A percentile compares a stretch with the other conserved stretches of the same genome.
phyloP scores from a whole-genome alignment of 2,113 vertebrate genomes.

The Microcebus murinus region DNA sequence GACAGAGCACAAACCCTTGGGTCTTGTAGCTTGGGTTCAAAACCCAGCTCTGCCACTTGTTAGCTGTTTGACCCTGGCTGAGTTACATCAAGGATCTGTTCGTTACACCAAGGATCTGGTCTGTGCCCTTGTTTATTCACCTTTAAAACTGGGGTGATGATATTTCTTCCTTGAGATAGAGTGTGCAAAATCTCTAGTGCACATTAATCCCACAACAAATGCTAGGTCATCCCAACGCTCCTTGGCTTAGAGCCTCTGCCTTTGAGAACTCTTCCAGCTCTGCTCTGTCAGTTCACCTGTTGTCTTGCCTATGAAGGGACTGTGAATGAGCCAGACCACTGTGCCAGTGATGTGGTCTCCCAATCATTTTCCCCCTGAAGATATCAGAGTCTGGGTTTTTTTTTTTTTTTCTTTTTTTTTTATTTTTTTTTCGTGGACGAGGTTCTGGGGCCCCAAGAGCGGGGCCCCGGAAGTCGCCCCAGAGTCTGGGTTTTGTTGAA shows the following conservation, averaged over 20 bases:
- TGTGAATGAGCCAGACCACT: background rate
- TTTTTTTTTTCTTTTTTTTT: too few relatives aligned
- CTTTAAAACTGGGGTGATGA: background rate
- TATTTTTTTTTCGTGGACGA: too few relatives aligned
- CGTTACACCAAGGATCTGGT: background rate
- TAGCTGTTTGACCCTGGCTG: background rate
- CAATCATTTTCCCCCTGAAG: constrained; percentile 2
- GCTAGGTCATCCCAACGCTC: background rate
- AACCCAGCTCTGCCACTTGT: background rate
- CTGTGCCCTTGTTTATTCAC: background rate
- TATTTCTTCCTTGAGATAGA: background rate
- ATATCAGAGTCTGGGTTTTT: background rate
- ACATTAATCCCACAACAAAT: background rate
- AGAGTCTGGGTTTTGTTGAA: background rate
- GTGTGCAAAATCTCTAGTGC: background rate
- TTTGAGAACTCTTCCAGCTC: background rate
- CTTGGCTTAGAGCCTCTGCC: background rate
- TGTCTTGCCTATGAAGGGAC: background rate
- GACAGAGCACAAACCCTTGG: background rate
- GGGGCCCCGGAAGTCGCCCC: too few relatives aligned
- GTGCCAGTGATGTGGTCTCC: background rate
- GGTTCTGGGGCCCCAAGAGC: too few relatives aligned
- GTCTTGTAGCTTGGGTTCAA: background rate
- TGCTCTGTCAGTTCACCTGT: background rate
- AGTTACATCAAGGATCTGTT: background rate